Base-by-base conservation (phyloP, 2,797 vertebrate species). In the Neosalanx taihuensis region DNA sequence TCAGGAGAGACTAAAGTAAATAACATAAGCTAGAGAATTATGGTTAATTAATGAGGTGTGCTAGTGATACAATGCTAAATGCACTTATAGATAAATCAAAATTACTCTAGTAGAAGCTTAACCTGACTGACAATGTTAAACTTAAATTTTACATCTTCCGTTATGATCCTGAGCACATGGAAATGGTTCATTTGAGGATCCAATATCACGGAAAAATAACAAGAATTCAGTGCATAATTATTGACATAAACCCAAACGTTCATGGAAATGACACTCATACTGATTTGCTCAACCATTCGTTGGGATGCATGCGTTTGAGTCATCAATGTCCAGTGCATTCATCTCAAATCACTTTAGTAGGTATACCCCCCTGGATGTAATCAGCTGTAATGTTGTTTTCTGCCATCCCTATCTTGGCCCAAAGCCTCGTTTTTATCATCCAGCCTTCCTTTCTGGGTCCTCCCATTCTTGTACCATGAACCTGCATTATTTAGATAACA, bases 41-140 rank as follows among this genome's bases (percentile, higher is more conserved):
- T 73, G 67, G 66, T 71, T 76, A 64, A 68, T 70, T 75, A 75
- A 68, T 76, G 33, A 71, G 35, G 59, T 67, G 18, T 33, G 67
- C 67, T 66, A 49, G 49, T 37, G 59, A 64, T 59, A 70, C 20
- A 20, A 51, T 18, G 30, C 64, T 73, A 62, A 56, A 72, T 13
- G 53, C 35, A 18, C 31, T 63, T 65, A 31, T 10, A 65, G 12
- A 65, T 12, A 26, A 49, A 65, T 64, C 5, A 46, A 46, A 46
- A 13, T 46, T 10, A 12, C 41, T 46, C 9, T 3, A 13, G 41
- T 46, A 46, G 41, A 46, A 46, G 41, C 41, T 12, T 9, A 46
- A 10, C 41, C 7, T 46, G 41, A 46, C 41, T 46, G 41, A 46
- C 37, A 41, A 12, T 41, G 7, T 41, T 41, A 41, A 12, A 41